Percentiles rank a stretch among this genome's conserved stretches.
Evolutionary conservation across 1,140 invertebrate species (phyloP).

Genomic region (Drosophila takahashii): DNA sequence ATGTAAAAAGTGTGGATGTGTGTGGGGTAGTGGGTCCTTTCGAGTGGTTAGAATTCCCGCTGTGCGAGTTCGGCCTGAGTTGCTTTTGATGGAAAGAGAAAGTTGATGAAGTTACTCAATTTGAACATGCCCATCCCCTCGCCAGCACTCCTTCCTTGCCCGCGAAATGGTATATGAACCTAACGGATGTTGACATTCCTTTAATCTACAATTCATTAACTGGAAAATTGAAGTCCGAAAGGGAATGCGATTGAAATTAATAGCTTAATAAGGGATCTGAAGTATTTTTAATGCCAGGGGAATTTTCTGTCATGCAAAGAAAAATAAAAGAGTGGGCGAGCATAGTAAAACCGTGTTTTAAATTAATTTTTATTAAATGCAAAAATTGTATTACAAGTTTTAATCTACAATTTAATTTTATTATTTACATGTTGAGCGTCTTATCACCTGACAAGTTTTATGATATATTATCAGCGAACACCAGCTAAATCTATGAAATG

Average conservation of each 20-base stretch:
- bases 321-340: neutral
- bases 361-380: too few relatives aligned
- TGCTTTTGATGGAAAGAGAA: conserved; percentile 42
- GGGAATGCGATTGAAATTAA: conserved; percentile 19
- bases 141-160: neutral
- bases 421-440: too few relatives aligned
- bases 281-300: neutral
- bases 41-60: conserved; percentile 33
- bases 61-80: conserved; percentile 19
- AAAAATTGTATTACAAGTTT: too few relatives aligned
- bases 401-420: too few relatives aligned
- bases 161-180: conserved; percentile 20
- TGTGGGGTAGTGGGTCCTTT: conserved; percentile 26
- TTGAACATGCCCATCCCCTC: conserved; percentile 16
- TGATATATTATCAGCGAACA: neutral
- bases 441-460: too few relatives aligned
- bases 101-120: conserved; percentile 48
- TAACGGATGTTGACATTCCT: conserved; percentile 33
- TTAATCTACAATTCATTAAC: conserved; percentile 34
- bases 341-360: neutral
- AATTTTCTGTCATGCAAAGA: neutral
- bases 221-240: conserved; percentile 21
- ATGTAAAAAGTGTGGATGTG: conserved; percentile 62
- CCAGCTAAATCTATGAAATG: neutral
- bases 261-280: conserved; percentile 16